Evolutionary conservation across 2,113 vertebrate species (phyloP).

Genomic region (Dissostichus mawsoni): DNA sequence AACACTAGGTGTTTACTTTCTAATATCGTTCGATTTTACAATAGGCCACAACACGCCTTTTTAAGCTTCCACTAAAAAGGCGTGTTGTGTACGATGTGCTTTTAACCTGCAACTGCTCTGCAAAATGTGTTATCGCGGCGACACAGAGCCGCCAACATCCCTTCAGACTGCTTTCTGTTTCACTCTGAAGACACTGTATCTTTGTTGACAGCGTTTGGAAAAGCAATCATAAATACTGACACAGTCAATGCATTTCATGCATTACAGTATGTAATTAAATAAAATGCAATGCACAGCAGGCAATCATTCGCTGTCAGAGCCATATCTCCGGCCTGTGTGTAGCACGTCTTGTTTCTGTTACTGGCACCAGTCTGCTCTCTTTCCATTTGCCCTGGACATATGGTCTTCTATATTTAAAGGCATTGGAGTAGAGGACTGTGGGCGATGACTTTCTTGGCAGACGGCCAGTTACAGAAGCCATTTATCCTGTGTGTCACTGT

Average conservation of each 20-base stretch:
- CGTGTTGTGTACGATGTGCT: too few species aligned
- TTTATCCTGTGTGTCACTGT: constrained; percentile 38
- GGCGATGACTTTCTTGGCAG: constrained; percentile 31
- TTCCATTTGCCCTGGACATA: constrained; percentile 50
- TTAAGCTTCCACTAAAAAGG: too few species aligned
- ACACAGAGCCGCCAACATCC: too few species aligned
- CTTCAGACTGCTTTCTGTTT: not conserved
- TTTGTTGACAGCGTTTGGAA: not conserved
- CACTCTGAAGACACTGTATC: not conserved
- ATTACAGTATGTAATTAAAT: constrained; percentile 10
- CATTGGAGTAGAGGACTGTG: constrained; percentile 21
- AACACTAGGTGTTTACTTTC: too few species aligned
- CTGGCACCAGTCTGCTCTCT: constrained; percentile 5
- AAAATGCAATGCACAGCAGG: constrained; percentile 23
- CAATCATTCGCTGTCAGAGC: constrained; percentile 31
- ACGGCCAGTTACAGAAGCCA: constrained; percentile 23
- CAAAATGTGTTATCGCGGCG: too few species aligned
- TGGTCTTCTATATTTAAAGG: constrained; percentile 57
- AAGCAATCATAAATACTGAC: constrained; percentile 1
- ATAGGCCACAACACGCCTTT: too few species aligned
- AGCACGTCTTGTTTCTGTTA: constrained; percentile 20
- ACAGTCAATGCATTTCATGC: not conserved
- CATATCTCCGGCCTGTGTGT: constrained; percentile 26
- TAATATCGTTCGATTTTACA: too few species aligned
- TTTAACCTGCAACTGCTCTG: too few species aligned